Percentiles rank a stretch among this genome's conserved stretches.
phyloP scores from a whole-genome alignment of 2,888 invertebrate genomes.

The Meghimatium bilineatum region DNA sequence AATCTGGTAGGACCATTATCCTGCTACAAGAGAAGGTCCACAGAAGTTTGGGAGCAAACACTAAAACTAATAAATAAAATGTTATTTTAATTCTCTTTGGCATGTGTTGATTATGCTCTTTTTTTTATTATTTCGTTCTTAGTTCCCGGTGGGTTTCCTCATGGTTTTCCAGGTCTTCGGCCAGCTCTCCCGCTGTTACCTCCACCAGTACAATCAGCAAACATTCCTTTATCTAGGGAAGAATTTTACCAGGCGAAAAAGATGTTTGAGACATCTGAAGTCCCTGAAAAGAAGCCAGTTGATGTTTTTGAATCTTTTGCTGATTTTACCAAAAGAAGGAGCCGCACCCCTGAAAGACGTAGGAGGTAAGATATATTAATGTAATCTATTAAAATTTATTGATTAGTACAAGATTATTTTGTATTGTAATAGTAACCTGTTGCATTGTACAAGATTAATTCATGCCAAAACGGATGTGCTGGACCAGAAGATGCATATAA shows the following conservation, averaged over 20 bases:
- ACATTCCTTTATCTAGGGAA: conserved; percentile 37
- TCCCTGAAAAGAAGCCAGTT: conserved; percentile 44
- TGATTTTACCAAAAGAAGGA: conserved; percentile 37
- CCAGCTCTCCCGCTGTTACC: conserved; percentile 8
- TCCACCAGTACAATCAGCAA: not conserved
- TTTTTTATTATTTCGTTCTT: not conserved
- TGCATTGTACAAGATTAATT: not conserved
- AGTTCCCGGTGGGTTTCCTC: conserved; percentile 16
- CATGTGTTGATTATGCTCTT: too few relatives aligned
- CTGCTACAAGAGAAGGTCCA: too few relatives aligned
- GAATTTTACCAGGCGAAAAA: conserved; percentile 44
- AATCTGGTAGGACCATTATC: too few relatives aligned
- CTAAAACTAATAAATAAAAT: too few relatives aligned
- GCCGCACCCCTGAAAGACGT: conserved; percentile 38
- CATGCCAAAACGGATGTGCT: too few relatives aligned
- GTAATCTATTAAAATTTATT: too few relatives aligned
- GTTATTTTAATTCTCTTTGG: too few relatives aligned
- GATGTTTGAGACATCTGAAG: conserved; percentile 19
- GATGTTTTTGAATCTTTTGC: conserved; percentile 49
- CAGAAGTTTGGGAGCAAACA: too few relatives aligned
- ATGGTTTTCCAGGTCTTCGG: not conserved
- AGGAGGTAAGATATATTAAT: conserved; percentile 12
- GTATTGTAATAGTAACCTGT: not conserved
- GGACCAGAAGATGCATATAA: too few relatives aligned
- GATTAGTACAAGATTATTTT: not conserved